phyloP scores from a whole-genome alignment of 2,113 vertebrate species.

The Hassar affinis region DNA sequence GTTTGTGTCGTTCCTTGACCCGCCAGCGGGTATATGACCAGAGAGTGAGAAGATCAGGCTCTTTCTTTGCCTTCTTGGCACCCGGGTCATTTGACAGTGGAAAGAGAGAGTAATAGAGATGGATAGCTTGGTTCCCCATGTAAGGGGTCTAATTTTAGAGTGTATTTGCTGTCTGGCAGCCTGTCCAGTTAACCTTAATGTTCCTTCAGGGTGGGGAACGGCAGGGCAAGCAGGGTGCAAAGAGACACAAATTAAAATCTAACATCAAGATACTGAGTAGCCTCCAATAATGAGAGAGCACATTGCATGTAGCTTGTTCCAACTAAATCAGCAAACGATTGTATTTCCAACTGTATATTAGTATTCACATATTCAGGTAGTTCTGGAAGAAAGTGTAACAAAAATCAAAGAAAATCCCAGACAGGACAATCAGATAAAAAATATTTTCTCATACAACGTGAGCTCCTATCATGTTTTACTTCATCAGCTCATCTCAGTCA shows the following conservation, averaged over 20 bases:
- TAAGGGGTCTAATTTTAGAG: constrained; percentile 37
- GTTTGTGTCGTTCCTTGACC: constrained; percentile 17
- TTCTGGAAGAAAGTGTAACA: neutral
- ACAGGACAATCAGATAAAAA: neutral
- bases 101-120: constrained; percentile 11
- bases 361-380: neutral
- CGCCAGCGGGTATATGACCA: constrained; percentile 43
- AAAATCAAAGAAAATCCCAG: neutral
- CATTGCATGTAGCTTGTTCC: neutral
- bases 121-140: neutral
- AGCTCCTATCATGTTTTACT: constrained; percentile 1
- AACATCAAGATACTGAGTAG: neutral
- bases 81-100: constrained; percentile 17
- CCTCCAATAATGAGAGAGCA: neutral
- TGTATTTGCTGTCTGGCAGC: constrained; percentile 18
- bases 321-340: neutral
- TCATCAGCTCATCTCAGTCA: constrained; percentile 4
- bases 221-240: neutral
- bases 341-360: too few relatives aligned
- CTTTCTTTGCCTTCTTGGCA: constrained; percentile 12
- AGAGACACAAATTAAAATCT: constrained; percentile 1
- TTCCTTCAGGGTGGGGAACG: neutral
- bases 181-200: neutral
- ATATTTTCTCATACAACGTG: neutral
- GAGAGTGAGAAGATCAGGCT: neutral